Base-by-base conservation (phyloP, 2,113 vertebrate genomes). In the Spea multiplicata region DNA sequence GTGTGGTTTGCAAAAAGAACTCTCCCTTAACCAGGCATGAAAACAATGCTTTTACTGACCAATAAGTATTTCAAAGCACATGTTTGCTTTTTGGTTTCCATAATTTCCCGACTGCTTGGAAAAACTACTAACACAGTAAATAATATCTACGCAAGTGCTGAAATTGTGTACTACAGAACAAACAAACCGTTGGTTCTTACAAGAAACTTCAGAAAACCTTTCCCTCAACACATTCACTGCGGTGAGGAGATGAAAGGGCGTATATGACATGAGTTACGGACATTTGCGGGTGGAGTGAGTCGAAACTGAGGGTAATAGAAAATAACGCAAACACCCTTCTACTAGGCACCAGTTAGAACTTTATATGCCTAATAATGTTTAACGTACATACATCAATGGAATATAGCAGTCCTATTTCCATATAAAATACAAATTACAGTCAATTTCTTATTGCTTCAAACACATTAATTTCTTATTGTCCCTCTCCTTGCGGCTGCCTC, bases 101-200 rank as follows among this genome's bases (percentile, higher is more conserved):
- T 72, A 71, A 65, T 66, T 57, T 72, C 55, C 59, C 6, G 46
- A 50, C 17, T 53, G 62, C 69, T 66, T 44, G 68, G 69, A 78
- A 70, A 78, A 49, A 30, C 46, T 48, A 17, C 66, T 61, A 65
- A 71, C 59, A 71, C 47, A 50, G 46, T 17, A 71, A 64, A 78
- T 68, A 77, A 49, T 49, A 30, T 45, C 14, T 71, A 59, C 59
- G 66, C 9, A 72, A 78, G 50, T 47, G 30, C 30, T 17, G 44
- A 72, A 72, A 78, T 78, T 78, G 50, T 45, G 45, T 64, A 52
- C 53, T 71, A 61, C 3, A 62, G 7, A 75, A 66, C 44, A 48
- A 70, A 70, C 61, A n/a, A 77, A 77, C 61, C 44, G 16, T 50
- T 49, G 53, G 66, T 62, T 69, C 50, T 61, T 77, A 49, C 46